Evolutionary conservation across 1,140 invertebrate genomes (phyloP).

Genomic region (Heliconius nattereri): DNA sequence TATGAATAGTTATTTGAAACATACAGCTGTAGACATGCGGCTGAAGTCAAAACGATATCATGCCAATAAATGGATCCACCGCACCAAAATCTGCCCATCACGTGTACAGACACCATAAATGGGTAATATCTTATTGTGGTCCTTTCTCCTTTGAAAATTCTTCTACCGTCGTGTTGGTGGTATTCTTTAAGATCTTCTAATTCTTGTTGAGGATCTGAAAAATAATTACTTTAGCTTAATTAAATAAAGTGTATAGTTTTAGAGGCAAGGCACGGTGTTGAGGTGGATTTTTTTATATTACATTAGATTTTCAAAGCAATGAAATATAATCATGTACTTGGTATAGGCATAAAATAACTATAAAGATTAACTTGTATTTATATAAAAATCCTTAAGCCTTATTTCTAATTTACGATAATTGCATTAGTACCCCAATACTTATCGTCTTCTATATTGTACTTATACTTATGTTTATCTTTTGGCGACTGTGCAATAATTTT

Average conservation of each 20-base stretch:
- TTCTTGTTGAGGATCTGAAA: conserved; percentile 65
- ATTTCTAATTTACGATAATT: too few species aligned
- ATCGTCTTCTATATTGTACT: conserved; percentile 48
- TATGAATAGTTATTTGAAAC: not conserved
- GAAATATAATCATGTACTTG: not conserved
- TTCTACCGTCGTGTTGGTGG: conserved; percentile 58
- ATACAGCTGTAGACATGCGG: conserved; percentile 70
- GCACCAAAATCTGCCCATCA: conserved; percentile 72
- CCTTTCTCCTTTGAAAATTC: conserved; percentile 64
- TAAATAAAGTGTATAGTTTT: too few species aligned
- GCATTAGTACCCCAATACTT: conserved; percentile 61
- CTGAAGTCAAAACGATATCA: conserved; percentile 67
- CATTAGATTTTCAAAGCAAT: not conserved
- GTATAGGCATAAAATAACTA: too few species aligned
- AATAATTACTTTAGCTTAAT: not conserved
- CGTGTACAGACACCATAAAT: conserved; percentile 69
- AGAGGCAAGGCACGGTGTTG: too few species aligned
- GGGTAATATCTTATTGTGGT: conserved; percentile 65
- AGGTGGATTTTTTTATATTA: too few species aligned
- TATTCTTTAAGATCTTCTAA: conserved; percentile 61
- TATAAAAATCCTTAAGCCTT: too few species aligned
- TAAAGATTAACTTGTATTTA: too few species aligned
- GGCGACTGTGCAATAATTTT: conserved; percentile 57
- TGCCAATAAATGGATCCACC: conserved; percentile 64
- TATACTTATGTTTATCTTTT: conserved; percentile 55